A percentile compares a stretch with the other conserved stretches of the same genome.
These are phyloP conservation scores for Xyliphius kryptos DNA, from an alignment of 2,113 vertebrate genomes.

Conservation along the genomic window DNA sequence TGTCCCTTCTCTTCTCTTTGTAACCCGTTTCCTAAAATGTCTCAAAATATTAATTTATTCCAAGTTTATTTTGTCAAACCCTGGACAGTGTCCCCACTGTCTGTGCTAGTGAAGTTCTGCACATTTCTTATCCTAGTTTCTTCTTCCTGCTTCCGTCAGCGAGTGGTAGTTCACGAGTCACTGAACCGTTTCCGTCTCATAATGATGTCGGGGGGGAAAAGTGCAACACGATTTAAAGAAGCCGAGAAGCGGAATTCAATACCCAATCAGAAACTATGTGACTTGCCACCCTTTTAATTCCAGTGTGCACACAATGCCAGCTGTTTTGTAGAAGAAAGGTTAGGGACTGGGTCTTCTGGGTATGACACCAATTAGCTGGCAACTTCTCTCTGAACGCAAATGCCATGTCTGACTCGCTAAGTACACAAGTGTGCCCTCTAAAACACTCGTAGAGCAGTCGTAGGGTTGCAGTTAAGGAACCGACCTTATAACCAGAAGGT, in stretches of 20 bases:
- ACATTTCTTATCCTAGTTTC: too few species aligned
- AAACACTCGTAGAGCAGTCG: too few species aligned
- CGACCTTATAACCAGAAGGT: too few species aligned
- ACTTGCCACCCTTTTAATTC: neutral
- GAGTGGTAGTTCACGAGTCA: slow-evolving; percentile 15
- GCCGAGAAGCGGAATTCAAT: slow-evolving; percentile 19
- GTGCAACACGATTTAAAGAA: slow-evolving; percentile 28
- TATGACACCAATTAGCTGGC: slow-evolving; percentile 9
- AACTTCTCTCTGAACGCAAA: slow-evolving; percentile 14
- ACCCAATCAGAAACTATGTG: neutral
- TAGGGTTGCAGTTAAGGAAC: too few species aligned
- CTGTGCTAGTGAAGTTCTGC: neutral
- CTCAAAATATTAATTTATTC: too few species aligned
- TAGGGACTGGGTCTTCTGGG: slow-evolving; percentile 1
- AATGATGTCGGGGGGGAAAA: slow-evolving; percentile 10
- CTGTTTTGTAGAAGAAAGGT: slow-evolving; percentile 1
- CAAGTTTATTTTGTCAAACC: slow-evolving; percentile 6
- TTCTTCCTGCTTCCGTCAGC: slow-evolving; percentile 26
- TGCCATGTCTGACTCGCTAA: slow-evolving; percentile 23
- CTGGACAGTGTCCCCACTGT: slow-evolving; percentile 3
- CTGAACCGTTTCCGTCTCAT: slow-evolving; percentile 10
- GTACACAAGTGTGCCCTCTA: slow-evolving; percentile 32
- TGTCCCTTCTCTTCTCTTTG: neutral
- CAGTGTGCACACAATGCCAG: neutral
- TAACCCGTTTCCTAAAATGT: neutral